Conservation (phyloP, 1,140 invertebrate species). For the Gonatopus flavifemur region DNA sequence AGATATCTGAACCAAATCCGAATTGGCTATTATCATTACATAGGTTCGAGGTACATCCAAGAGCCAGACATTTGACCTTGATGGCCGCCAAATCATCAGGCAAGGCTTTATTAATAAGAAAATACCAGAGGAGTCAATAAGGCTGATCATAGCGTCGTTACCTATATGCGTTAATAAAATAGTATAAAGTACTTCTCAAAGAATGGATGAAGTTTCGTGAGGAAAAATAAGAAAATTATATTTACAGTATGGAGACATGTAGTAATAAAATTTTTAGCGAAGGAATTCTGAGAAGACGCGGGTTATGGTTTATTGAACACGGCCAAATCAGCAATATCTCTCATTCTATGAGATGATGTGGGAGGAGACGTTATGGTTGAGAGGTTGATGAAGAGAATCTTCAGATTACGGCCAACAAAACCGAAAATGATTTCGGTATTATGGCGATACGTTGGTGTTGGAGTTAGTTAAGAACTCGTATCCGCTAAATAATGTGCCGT, state of each 20-base stretch:
- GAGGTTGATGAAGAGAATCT: conserved; percentile 34
- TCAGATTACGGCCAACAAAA: conserved; percentile 17
- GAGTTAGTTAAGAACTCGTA: conserved; percentile 20
- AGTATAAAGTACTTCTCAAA: conserved; percentile 14
- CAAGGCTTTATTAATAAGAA: conserved; percentile 6
- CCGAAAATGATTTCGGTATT: conserved; percentile 34
- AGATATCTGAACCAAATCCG: neutral
- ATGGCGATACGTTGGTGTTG: conserved; percentile 33
- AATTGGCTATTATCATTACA: conserved; percentile 5
- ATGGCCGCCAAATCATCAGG: conserved; percentile 13
- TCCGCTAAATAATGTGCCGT: conserved; percentile 5
- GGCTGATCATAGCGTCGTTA: conserved; percentile 12
- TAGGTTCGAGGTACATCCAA: conserved; percentile 1
- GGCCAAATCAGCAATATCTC: conserved; percentile 21
- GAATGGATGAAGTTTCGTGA: conserved; percentile 18
- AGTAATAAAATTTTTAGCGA: conserved; percentile 13
- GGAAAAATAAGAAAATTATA: conserved; percentile 8
- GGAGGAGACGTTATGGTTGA: conserved; percentile 8
- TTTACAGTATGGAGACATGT: neutral
- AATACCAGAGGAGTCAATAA: neutral
- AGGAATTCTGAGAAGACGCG: conserved; percentile 1
- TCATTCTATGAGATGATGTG: conserved; percentile 19
- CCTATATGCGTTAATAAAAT: conserved; percentile 10
- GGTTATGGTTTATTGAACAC: conserved; percentile 25
- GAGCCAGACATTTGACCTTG: neutral